These are phyloP conservation scores for Pristionchus fissidentatus DNA, from an alignment of 2,888 invertebrate species.

Conservation along the genomic window DNA sequence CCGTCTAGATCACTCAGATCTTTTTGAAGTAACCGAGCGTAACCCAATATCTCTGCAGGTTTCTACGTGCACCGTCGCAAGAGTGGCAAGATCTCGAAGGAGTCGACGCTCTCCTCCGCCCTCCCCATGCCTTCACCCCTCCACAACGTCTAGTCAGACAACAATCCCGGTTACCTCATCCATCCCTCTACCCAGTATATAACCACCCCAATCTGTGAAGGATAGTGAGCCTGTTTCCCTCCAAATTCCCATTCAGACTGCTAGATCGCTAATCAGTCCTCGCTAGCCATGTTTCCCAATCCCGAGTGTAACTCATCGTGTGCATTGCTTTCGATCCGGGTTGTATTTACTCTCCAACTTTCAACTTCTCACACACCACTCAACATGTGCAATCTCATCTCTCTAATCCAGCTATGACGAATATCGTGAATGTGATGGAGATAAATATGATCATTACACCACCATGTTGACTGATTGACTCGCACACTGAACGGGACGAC, in stretches of 20 bases:
- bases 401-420: neutral
- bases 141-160: conserved; percentile 38
- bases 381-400: too few species aligned
- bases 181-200: neutral
- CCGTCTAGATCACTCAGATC: neutral
- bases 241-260: neutral
- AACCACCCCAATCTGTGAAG: neutral
- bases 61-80: conserved; percentile 36
- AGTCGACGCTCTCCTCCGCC: conserved; percentile 9
- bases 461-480: too few species aligned
- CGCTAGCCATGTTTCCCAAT: neutral
- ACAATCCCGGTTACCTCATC: neutral
- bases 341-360: too few species aligned
- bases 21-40: neutral
- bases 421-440: neutral
- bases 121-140: neutral
- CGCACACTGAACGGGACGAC: too few species aligned
- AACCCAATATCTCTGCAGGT: neutral
- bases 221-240: neutral
- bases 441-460: neutral
- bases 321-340: too few species aligned
- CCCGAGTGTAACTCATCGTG: neutral
- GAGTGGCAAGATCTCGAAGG: conserved; percentile 2
- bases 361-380: too few species aligned
- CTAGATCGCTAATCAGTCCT: neutral